Base-by-base conservation (phyloP, 2,797 vertebrate species). In the Lateolabrax maculatus region DNA sequence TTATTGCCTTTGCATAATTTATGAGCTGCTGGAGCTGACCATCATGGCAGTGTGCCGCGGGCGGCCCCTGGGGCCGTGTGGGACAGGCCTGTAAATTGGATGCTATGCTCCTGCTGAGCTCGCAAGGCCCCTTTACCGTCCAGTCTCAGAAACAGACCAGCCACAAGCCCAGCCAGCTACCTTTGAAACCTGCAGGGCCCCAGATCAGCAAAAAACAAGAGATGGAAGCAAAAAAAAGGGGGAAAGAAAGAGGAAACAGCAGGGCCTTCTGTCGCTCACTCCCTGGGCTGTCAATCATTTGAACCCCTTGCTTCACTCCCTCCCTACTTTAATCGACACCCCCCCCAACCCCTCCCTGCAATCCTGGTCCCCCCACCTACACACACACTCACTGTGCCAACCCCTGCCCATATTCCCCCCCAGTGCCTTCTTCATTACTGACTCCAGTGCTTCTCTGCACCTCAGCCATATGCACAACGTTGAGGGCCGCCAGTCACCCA, bases 1-100 rank as follows among this genome's bases (percentile, higher is more conserved):
- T 98, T 98, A 98, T 98, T 98, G 96, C 95, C 92, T 96, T 95
- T 98, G 96, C 96, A 97, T 98, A 97, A 98, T 98, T 97, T 96
- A 98, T 97, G 95, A 97, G 96, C 95, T 93, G 95, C 94, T 96
- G 95, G 92, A 94, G 95, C 89, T 96, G 96, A 92, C 96, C 96
- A 95, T 95, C 95, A 95, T 97, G 94, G 87, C 89, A 96, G 94
- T 94, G 94, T 96, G 96, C 97, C 96, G 96, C 95, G 81, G 95
- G 95, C 96, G 87, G 96, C 96, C 96, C 94, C 84, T 89, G 91
- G 95, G 95, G 95, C 96, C 95, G 92, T 89, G 94, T 95, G 96
- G 97, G 96, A 95, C 90, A 91, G 96, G 96, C 96, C 96, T 97
- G 97, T 97, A 98, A 98, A 98, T 98, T 98, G 96, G 96, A 97